Conservation (phyloP, 1,140 invertebrate species). For the Archegozetes longisetosus region DNA sequence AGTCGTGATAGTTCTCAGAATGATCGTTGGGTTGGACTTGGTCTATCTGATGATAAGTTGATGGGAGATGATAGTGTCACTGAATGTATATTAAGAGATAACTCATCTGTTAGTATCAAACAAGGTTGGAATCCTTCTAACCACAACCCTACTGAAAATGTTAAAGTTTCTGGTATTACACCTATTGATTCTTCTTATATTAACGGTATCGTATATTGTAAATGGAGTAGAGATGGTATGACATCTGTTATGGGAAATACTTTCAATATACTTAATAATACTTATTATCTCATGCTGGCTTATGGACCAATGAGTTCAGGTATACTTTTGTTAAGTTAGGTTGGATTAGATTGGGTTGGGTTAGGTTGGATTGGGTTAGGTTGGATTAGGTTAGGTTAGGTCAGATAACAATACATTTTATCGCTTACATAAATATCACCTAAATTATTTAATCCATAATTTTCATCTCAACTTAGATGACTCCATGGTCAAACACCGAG, state of each 20-base stretch:
- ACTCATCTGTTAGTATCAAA: neutral
- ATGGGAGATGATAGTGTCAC: neutral
- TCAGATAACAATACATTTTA: no score
- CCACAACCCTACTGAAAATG: neutral
- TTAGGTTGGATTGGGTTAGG: neutral
- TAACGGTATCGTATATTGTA: neutral
- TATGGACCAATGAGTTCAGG: neutral
- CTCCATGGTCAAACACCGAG: conserved; percentile 10
- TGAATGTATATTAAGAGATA: neutral
- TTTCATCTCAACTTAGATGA: no score
- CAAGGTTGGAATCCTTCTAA: neutral
- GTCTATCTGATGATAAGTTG: neutral
- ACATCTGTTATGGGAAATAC: neutral
- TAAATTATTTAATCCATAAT: no score
- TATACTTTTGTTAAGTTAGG: neutral
- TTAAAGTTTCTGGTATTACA: neutral
- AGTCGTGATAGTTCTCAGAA: neutral
- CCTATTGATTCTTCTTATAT: neutral
- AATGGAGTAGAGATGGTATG: neutral
- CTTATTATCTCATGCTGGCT: conserved; percentile 4
- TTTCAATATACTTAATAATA: neutral
- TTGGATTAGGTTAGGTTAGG: no score
- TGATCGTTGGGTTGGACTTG: neutral
- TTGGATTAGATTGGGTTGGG: neutral
- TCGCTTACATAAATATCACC: no score